phyloP scores from a whole-genome alignment of 2,113 vertebrate species.

The Odocoileus virginianus region DNA sequence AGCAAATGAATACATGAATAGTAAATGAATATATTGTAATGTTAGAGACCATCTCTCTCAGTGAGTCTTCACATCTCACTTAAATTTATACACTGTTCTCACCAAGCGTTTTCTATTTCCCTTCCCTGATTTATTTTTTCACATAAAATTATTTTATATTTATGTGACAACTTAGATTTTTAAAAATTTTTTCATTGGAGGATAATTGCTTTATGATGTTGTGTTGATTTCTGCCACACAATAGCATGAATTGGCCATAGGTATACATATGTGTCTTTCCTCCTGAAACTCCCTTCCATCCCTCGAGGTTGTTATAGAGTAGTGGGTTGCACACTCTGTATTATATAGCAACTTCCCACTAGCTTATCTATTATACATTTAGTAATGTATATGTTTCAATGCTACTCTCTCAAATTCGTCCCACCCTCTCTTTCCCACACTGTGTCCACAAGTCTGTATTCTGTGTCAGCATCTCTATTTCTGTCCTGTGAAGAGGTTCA shows the following conservation, averaged over 20 bases:
- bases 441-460: neutral
- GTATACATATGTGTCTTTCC: neutral
- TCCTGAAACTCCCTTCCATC: neutral
- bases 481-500: neutral
- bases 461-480: neutral
- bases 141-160: neutral
- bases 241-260: neutral
- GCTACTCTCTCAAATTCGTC: neutral
- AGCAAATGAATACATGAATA: neutral
- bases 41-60: neutral
- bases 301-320: neutral
- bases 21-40: neutral
- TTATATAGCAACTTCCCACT: neutral
- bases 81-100: neutral
- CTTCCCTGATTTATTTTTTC: neutral
- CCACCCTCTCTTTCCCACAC: neutral
- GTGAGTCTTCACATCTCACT: neutral
- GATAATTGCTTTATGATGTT: neutral
- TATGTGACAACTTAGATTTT: neutral
- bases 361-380: neutral
- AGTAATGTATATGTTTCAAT: neutral
- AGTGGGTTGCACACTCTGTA: neutral
- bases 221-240: neutral
- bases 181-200: neutral
- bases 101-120: neutral